Conservation (phyloP, 2,113 vertebrate genomes). For the Guaruba guarouba region DNA sequence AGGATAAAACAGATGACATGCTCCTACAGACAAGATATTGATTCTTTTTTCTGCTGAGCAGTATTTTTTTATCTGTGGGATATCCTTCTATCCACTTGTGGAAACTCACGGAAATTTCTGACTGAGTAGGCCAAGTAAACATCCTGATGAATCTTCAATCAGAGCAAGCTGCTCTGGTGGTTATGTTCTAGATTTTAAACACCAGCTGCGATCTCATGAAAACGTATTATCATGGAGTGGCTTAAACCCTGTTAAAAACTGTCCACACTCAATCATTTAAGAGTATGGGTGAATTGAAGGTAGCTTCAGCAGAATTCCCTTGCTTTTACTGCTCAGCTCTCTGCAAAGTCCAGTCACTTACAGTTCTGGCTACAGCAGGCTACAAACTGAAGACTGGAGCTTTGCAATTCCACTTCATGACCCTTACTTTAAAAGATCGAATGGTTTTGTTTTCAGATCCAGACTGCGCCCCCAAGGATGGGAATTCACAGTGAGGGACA, state of each 20-base stretch:
- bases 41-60: neutral
- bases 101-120: neutral
- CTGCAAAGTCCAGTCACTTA: neutral
- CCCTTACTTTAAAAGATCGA: neutral
- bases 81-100: neutral
- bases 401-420: neutral
- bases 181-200: neutral
- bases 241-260: neutral
- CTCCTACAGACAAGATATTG: neutral
- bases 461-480: neutral
- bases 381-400: neutral
- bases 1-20: neutral
- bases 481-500: neutral
- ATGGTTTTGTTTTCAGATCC: neutral
- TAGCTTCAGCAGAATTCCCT: neutral
- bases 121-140: neutral
- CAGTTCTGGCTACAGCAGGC: neutral
- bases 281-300: neutral
- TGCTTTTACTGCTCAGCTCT: neutral
- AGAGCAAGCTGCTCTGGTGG: neutral
- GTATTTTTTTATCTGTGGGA: neutral
- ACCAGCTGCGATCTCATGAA: neutral
- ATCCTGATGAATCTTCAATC: neutral
- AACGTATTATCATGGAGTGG: neutral
- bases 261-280: neutral